phyloP scores from a whole-genome alignment of 1,140 invertebrate species.

The Cherax quadricarinatus region DNA sequence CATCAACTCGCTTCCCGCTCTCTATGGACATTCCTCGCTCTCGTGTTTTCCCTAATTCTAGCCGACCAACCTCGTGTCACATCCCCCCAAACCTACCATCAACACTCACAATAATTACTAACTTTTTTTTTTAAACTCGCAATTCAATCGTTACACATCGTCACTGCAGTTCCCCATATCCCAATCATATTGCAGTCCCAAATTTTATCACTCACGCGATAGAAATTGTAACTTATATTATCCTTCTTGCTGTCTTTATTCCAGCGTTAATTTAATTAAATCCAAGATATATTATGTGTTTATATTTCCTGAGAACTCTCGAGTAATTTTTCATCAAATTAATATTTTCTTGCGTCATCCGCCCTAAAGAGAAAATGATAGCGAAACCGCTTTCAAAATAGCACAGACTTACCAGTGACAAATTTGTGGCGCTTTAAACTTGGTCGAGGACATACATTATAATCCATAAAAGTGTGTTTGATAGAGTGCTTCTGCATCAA shows the following conservation, averaged over 20 bases:
- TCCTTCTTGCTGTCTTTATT: no score
- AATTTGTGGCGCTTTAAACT: conserved; percentile 46
- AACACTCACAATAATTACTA: no score
- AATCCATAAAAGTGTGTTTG: conserved; percentile 44
- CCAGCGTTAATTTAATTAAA: no score
- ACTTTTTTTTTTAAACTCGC: no score
- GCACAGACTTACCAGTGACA: conserved; percentile 26
- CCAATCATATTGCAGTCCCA: no score
- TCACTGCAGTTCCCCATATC: no score
- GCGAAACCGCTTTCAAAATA: conserved; percentile 28
- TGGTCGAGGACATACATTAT: conserved; percentile 48
- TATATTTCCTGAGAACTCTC: not conserved
- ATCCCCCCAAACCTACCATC: no score
- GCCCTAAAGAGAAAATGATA: not conserved
- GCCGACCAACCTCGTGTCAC: not conserved
- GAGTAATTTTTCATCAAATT: not conserved
- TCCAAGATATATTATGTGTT: no score
- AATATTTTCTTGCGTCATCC: not conserved
- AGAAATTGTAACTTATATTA: no score
- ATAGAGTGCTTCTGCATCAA: conserved; percentile 59
- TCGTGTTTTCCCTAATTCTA: not conserved
- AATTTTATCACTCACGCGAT: no score
- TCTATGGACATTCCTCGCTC: not conserved
- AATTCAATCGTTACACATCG: no score
- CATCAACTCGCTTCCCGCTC: not conserved